A percentile compares a stretch with the other conserved stretches of the same genome.
These are phyloP conservation scores for Diaperis boleti DNA, from an alignment of 2,888 invertebrate species.

Conservation along the genomic window DNA sequence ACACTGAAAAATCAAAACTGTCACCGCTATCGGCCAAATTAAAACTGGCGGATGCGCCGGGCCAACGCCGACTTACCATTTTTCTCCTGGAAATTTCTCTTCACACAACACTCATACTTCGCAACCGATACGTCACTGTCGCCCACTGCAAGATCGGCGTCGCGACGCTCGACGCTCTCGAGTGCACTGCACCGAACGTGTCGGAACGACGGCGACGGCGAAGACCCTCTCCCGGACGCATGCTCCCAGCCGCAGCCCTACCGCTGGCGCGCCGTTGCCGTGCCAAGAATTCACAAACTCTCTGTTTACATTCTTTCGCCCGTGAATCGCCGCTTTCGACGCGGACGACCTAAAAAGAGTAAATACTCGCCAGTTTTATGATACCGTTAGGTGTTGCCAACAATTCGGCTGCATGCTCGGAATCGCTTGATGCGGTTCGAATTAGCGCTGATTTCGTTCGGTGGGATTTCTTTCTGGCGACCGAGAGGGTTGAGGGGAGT, in stretches of 20 bases:
- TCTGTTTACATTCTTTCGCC: conserved; percentile 44
- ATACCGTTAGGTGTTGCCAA: conserved; percentile 13
- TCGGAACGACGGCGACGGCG: conserved; percentile 34
- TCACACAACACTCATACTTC: conserved; percentile 9
- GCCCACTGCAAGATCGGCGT: conserved; percentile 6
- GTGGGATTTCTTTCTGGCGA: too few species aligned
- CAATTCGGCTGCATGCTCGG: conserved; percentile 2
- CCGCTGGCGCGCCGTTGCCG: conserved; percentile 42
- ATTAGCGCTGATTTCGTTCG: too few species aligned
- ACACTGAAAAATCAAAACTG: too few species aligned
- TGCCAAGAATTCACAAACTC: conserved; percentile 44
- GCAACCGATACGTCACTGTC: background rate
- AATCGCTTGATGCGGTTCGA: too few species aligned
- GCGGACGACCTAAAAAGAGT: conserved; percentile 9
- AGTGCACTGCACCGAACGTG: conserved; percentile 35
- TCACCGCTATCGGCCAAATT: too few species aligned
- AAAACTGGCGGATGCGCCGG: conserved; percentile 20
- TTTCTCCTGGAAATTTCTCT: conserved; percentile 3
- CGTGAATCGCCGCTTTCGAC: conserved; percentile 36
- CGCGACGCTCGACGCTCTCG: conserved; percentile 31
- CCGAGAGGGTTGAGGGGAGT: too few species aligned
- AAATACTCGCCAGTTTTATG: conserved; percentile 30
- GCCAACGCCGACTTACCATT: conserved; percentile 10
- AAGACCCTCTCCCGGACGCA: conserved; percentile 40
- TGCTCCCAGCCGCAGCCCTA: conserved; percentile 47